Conservation (phyloP, 2,113 vertebrate genomes). For the Trogon melanurus region DNA sequence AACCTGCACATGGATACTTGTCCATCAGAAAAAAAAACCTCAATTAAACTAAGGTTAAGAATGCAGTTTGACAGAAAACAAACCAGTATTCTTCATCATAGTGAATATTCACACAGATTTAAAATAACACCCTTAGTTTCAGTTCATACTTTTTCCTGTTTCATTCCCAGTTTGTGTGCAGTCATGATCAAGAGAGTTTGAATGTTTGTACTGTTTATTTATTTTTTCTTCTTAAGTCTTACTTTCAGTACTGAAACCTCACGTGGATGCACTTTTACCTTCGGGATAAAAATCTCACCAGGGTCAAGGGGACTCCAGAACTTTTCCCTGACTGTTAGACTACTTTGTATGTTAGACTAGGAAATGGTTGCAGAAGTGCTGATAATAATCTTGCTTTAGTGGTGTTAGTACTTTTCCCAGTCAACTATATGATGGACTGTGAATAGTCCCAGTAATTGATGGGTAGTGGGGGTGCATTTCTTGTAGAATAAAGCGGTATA, state of each 20-base stretch:
- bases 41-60: background rate
- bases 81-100: background rate
- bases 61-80: background rate
- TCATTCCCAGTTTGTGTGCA: background rate
- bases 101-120: background rate
- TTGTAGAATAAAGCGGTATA: background rate
- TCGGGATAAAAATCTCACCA: background rate
- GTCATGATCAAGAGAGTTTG: background rate
- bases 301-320: background rate
- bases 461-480: rapidly evolving
- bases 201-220: background rate
- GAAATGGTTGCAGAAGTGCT: background rate
- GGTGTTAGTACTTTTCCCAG: background rate
- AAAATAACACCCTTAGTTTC: background rate
- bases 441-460: background rate
- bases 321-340: background rate
- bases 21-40: background rate
- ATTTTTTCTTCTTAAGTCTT: background rate
- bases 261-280: background rate
- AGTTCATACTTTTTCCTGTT: background rate
- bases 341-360: background rate
- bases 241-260: background rate
- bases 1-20: rapidly evolving
- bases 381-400: background rate
- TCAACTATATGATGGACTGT: background rate